Evolutionary conservation across 2,797 vertebrate species (phyloP).

Genomic region (Tauraco hartlaubi): DNA sequence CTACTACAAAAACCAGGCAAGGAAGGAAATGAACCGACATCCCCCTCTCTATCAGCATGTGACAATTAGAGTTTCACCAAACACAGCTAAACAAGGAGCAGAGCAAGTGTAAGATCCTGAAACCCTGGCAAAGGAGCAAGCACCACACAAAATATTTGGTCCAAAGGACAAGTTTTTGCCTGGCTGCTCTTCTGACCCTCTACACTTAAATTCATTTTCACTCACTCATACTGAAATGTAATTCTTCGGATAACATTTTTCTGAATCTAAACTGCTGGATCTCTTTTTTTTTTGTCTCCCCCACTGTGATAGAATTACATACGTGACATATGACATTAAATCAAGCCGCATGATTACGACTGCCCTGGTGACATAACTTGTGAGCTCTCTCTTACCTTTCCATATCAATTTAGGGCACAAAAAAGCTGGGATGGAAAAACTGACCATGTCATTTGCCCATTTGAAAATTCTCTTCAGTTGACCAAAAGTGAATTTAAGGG

Average conservation of each 20-base stretch:
- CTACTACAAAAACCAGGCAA: conserved; percentile 14
- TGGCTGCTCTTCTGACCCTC: background rate
- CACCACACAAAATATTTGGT: background rate
- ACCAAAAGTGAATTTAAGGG: background rate
- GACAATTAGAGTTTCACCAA: conserved; percentile 1
- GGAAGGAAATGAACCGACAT: conserved; percentile 41
- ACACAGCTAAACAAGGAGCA: background rate
- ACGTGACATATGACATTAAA: background rate
- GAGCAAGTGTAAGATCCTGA: background rate
- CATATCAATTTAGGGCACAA: background rate
- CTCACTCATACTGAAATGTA: background rate
- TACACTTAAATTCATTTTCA: background rate
- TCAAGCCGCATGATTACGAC: background rate
- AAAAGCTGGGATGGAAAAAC: background rate
- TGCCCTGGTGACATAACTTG: background rate
- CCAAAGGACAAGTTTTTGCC: background rate
- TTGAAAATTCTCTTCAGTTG: background rate
- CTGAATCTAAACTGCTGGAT: background rate
- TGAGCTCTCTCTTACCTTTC: background rate
- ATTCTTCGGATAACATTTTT: background rate
- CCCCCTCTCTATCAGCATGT: background rate
- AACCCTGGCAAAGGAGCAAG: background rate
- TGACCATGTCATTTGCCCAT: background rate
- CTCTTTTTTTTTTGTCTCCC: background rate
- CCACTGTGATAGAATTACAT: background rate